A percentile compares a stretch with the other conserved stretches of the same genome.
phyloP scores from a whole-genome alignment of 2,113 vertebrate genomes.

The Chiloscyllium plagiosum region DNA sequence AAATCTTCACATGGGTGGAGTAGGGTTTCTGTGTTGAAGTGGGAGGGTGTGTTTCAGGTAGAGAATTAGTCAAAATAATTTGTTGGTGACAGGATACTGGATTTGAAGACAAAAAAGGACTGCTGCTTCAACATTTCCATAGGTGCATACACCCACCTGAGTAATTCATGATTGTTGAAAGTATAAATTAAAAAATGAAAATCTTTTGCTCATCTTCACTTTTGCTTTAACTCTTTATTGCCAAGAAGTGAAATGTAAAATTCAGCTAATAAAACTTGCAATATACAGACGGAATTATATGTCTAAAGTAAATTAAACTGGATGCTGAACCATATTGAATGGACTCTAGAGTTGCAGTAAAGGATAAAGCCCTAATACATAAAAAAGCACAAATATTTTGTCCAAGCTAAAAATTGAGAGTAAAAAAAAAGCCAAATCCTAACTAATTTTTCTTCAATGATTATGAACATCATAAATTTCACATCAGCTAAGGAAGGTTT shows the following conservation, averaged over 20 bases:
- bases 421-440: too few species aligned
- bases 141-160: not conserved
- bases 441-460: not conserved
- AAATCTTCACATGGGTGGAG: not conserved
- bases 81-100: not conserved
- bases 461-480: not conserved
- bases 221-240: not conserved
- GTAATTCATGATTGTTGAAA: not conserved
- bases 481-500: not conserved
- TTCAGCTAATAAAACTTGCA: not conserved
- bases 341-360: not conserved
- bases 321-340: not conserved
- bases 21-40: not conserved
- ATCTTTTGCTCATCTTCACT: not conserved
- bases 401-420: too few species aligned
- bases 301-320: not conserved
- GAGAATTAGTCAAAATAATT: not conserved
- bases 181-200: not conserved
- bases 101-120: not conserved
- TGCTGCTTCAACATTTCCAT: not conserved
- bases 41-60: not conserved
- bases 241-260: not conserved
- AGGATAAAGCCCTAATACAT: not conserved
- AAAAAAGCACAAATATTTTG: not conserved
- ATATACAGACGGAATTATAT: not conserved